Base-by-base conservation (phyloP, 2,888 invertebrate species). In the Phasia obesa region DNA sequence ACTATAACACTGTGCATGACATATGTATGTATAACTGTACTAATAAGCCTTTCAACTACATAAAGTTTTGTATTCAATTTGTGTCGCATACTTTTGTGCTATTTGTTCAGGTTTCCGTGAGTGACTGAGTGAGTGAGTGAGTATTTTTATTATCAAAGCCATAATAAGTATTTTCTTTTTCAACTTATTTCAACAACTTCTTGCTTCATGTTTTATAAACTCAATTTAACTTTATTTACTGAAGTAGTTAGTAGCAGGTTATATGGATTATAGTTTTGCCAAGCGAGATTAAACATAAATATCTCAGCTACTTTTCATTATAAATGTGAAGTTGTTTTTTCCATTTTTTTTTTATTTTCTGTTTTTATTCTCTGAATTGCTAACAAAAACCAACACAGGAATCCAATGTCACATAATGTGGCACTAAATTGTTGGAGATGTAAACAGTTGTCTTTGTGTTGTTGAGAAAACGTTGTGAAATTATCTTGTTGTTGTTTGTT, bases 141-240 rank as follows among this genome's bases (percentile, higher is more conserved):
- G 38, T 60, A 57, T 17, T 35, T 38, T 23, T 23, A 11, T n/a
- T n/a, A n/a, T n/a, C n/a, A n/a, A n/a, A n/a, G n/a, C n/a, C n/a
- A n/a, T n/a, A n/a, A n/a, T n/a, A n/a, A n/a, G n/a, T 17, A 2
- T 44, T 19, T 47, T 47, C 27, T 2, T 17, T 25, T 38, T 35
- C 7, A n/a, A n/a, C n/a, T n/a, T n/a, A n/a, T 25, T 17, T 15
- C 11, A 1, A 7, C 17, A 44, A 31, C 27, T 69, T 49, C 60
- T 23, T 69, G 17, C 31, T 51, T 25, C 17, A 59, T 44, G 31
- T 47, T 35, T 11, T 35, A 47, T 11, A 67, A 83, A 83, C 78
- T 70, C 75, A 65, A 75, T 83, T 78, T 74, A 78, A 82, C 64
- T 69, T 82, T 82, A 74, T 70, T 70, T 69, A 47, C 70, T 70